Conservation (phyloP, 2,888 invertebrate species). For the Ormyrus thymus region DNA sequence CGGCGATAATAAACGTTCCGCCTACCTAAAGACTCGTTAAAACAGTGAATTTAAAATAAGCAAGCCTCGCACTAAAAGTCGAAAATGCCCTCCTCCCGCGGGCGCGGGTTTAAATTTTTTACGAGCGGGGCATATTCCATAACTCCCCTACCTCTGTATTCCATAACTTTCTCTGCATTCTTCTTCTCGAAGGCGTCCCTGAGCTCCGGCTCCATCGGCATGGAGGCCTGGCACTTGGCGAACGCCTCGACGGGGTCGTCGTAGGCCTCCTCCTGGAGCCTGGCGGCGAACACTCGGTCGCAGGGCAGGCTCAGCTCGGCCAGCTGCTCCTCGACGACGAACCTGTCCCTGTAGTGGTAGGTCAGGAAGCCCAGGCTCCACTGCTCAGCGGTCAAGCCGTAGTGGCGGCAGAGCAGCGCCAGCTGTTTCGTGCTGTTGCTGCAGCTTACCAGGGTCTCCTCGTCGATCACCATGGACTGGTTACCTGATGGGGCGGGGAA, state of each 20-base stretch:
- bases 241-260: constrained; percentile 9
- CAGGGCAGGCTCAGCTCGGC: constrained; percentile 31
- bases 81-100: no score
- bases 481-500: constrained; percentile 42
- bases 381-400: constrained; percentile 40
- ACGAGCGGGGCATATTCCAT: background rate
- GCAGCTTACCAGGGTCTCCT: constrained; percentile 19
- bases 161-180: constrained; percentile 28
- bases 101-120: no score
- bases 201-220: background rate
- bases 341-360: constrained; percentile 29
- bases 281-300: constrained; percentile 21
- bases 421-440: constrained; percentile 3
- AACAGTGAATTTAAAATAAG: no score
- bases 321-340: constrained; percentile 35
- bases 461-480: constrained; percentile 12
- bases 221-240: constrained; percentile 11
- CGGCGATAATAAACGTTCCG: background rate
- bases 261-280: constrained; percentile 7
- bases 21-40: no score
- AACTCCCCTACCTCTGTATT: constrained; percentile 18
- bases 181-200: constrained; percentile 40
- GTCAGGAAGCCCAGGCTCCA: constrained; percentile 31
- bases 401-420: constrained; percentile 1
- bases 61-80: no score